Evolutionary conservation across 2,888 invertebrate species (phyloP).

Genomic region (Thymelicus lineola): DNA sequence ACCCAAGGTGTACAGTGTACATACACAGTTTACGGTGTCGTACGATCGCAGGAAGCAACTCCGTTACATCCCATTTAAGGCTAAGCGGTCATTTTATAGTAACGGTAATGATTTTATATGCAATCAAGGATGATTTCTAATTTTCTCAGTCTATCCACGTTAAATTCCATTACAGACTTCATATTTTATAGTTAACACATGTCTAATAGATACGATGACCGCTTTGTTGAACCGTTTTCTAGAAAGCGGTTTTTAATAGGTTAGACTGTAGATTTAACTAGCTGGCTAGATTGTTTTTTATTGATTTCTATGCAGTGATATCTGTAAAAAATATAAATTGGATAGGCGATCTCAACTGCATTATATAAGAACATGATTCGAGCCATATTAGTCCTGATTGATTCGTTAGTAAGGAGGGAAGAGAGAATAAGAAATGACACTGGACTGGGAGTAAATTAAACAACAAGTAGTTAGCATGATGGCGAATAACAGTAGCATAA

Average conservation of each 20-base stretch:
- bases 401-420: too few species aligned
- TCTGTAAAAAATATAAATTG: not conserved
- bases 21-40: constrained; percentile 46
- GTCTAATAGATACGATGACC: not conserved
- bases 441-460: too few species aligned
- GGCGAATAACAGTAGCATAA: too few species aligned
- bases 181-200: constrained; percentile 3
- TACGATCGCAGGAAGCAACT: constrained; percentile 55
- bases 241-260: constrained; percentile 9
- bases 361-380: too few species aligned
- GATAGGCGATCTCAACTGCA: too few species aligned
- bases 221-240: constrained; percentile 2
- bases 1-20: constrained; percentile 40
- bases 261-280: not conserved
- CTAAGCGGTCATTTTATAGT: constrained; percentile 58
- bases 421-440: too few species aligned
- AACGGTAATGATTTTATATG: constrained; percentile 55
- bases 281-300: not conserved
- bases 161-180: constrained; percentile 9
- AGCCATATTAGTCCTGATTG: too few species aligned
- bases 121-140: constrained; percentile 33
- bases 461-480: too few species aligned
- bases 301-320: not conserved
- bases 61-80: constrained; percentile 60
- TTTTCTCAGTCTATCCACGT: constrained; percentile 1